Evolutionary conservation across 2,797 vertebrate species (phyloP).

Genomic region (Podarcis siculus): DNA sequence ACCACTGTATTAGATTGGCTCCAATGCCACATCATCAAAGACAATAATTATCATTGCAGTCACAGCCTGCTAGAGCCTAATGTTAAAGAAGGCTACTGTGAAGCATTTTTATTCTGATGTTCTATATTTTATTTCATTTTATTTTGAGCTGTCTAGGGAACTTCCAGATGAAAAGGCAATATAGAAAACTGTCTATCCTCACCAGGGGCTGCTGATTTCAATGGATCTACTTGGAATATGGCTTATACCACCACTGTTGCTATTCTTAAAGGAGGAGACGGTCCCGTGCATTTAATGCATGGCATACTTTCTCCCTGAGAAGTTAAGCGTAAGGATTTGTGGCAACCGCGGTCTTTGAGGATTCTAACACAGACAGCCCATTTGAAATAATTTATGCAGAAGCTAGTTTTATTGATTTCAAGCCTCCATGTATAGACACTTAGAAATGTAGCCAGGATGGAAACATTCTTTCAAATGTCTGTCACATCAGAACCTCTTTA

Average conservation of each 20-base stretch:
- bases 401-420: slow-evolving; percentile 1
- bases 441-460: not conserved
- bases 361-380: not conserved
- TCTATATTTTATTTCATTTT: not conserved
- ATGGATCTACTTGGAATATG: too few species aligned
- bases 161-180: not conserved
- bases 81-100: not conserved
- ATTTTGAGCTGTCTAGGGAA: too few species aligned
- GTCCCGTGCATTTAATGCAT: not conserved
- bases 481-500: slow-evolving; percentile 2
- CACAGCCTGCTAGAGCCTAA: not conserved
- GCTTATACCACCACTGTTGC: not conserved
- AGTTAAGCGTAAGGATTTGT: not conserved
- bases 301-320: not conserved
- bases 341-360: not conserved
- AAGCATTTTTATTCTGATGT: not conserved
- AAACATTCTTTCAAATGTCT: slow-evolving; percentile 3
- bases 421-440: not conserved
- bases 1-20: not conserved
- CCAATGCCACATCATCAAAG: not conserved
- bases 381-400: slow-evolving; percentile 4
- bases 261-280: not conserved
- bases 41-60: not conserved
- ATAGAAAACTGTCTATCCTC: not conserved
- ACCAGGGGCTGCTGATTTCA: too few species aligned